These are phyloP conservation scores for Hedya salicella DNA, from an alignment of 2,888 invertebrate genomes.

Conservation along the genomic window DNA sequence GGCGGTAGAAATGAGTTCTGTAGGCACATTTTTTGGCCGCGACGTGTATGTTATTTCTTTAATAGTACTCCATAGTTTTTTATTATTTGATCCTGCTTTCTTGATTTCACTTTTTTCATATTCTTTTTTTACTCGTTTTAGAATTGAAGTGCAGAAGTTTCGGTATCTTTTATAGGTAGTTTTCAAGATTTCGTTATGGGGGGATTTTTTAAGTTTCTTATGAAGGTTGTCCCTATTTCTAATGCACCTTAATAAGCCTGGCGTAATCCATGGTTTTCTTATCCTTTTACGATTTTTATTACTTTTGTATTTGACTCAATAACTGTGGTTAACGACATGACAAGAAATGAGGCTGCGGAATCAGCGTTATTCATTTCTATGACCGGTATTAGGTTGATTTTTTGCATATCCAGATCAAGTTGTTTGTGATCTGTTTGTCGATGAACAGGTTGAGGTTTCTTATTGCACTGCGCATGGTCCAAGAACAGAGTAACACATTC, in stretches of 20 bases:
- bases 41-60: conserved; percentile 27
- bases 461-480: neutral
- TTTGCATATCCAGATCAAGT: neutral
- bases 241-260: conserved; percentile 5
- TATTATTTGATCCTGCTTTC: conserved; percentile 30
- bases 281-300: conserved; percentile 34
- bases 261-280: conserved; percentile 17
- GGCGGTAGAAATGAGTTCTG: neutral
- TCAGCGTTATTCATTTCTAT: neutral
- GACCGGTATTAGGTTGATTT: neutral
- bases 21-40: neutral
- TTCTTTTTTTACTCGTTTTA: conserved; percentile 40
- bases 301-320: conserved; percentile 26
- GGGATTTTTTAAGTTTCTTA: neutral
- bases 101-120: conserved; percentile 40
- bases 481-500: neutral
- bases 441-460: neutral
- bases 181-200: neutral
- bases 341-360: neutral
- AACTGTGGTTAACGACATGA: neutral
- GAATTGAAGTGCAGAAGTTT: conserved; percentile 14
- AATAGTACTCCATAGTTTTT: conserved; percentile 36
- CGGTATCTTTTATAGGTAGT: conserved; percentile 23
- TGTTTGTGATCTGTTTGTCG: neutral
- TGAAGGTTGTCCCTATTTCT: conserved; percentile 1